Evolutionary conservation across 2,797 vertebrate genomes (phyloP), one percentile per base, ranked within the genome.

Genomic region (Tarsius wallacei): DNA sequence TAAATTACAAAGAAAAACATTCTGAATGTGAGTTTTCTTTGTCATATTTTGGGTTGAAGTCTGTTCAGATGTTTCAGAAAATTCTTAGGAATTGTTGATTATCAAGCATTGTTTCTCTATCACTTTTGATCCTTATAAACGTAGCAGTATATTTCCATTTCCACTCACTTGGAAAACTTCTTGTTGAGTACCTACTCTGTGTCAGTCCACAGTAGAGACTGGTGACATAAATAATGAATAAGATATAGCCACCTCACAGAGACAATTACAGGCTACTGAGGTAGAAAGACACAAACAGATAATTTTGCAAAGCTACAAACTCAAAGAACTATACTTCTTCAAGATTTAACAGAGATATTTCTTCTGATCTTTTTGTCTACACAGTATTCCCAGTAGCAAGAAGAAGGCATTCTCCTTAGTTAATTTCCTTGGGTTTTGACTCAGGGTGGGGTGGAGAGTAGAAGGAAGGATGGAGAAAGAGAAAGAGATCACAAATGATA

Each of bases 1-100:
- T 16, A 82, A 94, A 76, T 76, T 57, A 89, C 28, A 92, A 83
- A 78, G 88, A 63, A 97, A 94, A 82, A n/a, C 33, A 81, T 73
- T 92, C 61, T 92, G 66, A 96, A 91, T 81, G 59, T 84, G 84
- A 86, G 77, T 70, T 83, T 87, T 76, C 61, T 73, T 71, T 76
- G 31, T 87, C 21, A 13, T 36, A 88, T 49, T 83, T 80, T 73
- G 47, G n/a, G 57, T 33, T 88, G 28, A 94, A 94, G 71, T 71
- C 31, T 89, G 74, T 64, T 49, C 33, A 88, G 61, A 47, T 33
- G 88, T 89, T 94, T 91, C 31, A 68, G 42, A 68, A 2, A 28
- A 74, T 63, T 42, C 70, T 94, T 53, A 47, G 51, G 59, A 93
- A 80, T 14, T 49, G 9, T 4, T 70, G 51, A 68, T 7, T 64